Base-by-base conservation (phyloP, 2,797 vertebrate genomes). In the Sylvia borin region DNA sequence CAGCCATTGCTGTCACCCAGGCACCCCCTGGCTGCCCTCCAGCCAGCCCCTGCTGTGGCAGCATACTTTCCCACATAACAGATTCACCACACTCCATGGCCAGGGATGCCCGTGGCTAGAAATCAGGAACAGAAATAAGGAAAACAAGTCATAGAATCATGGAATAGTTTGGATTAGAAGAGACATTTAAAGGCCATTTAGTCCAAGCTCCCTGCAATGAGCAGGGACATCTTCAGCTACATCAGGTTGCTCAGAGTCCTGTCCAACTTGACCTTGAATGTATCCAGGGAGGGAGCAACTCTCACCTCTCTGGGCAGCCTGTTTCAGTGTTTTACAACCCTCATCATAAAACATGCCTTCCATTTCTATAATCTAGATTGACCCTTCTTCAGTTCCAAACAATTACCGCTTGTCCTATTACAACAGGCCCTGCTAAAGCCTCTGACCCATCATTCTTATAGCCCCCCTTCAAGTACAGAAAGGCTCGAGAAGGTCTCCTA, bases 321-420 rank as follows among this genome's bases (percentile, higher is more conserved):
- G 13, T 67, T 53, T 19, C 24, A 45, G 11, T 31, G 38, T 77
- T 83, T 48, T 32, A 40, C 18, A 13, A 68, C 13, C 18, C 22
- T 32, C 48, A 50, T 36, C 10, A 40, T 34, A 71, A 77, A 65
- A 40, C 10, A 60, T 27, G 5, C 51, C 20, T 76, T 24, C 31
- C 15, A 53, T 47, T 34, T 34, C 31, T 42, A 5, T 31, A 13
- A 58, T 22, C 51, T 65, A 71, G 71, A 77, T 36, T 0, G 0
- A 58, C 24, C 14, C 6, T 45, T 76, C 25, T 64, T 64, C 36
- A 38, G 50, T 50, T 60, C 45, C 48, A 60, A 72, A 47, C 15
- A 21, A 66, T 13, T 12, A 65, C 9, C 7, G 1, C 21, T 78
- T 51, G 15, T 57, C 18, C 34, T 32, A 14, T 9, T 1, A 0